Conservation (phyloP, 1,140 invertebrate genomes). For the Caerostris extrusa region DNA sequence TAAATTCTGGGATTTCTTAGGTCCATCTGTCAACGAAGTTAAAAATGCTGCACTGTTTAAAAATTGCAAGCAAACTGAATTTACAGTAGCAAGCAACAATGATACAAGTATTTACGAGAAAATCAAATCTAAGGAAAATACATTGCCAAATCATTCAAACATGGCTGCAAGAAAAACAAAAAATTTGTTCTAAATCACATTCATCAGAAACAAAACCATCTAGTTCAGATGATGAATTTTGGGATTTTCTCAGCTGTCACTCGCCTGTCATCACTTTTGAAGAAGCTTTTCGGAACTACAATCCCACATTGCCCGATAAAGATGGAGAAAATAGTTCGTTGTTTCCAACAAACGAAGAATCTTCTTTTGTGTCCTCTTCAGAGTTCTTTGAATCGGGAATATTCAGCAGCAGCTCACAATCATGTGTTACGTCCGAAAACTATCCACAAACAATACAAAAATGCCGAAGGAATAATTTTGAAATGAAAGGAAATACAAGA, state of each 20-base stretch:
- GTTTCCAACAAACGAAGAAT: background rate
- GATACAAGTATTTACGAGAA: background rate
- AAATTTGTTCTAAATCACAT: background rate
- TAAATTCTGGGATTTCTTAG: slow-evolving; percentile 24
- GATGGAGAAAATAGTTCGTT: background rate
- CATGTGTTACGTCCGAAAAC: background rate
- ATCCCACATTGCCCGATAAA: background rate
- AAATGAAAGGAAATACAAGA: background rate
- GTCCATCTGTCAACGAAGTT: background rate
- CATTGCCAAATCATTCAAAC: background rate
- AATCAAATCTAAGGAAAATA: background rate
- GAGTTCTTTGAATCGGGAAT: background rate
- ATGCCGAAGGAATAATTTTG: background rate
- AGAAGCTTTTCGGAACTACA: background rate
- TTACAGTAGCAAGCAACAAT: background rate
- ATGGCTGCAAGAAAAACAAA: background rate
- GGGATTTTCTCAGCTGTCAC: slow-evolving; percentile 24
- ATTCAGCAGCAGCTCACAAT: background rate
- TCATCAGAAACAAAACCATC: background rate
- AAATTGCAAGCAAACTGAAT: background rate
- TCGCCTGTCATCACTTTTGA: background rate
- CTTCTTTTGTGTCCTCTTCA: background rate
- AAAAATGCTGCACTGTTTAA: background rate
- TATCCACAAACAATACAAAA: background rate
- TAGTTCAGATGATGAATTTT: slow-evolving; percentile 24